Conservation (phyloP, 2,797 vertebrate genomes). For the Chrysolophus pictus region DNA sequence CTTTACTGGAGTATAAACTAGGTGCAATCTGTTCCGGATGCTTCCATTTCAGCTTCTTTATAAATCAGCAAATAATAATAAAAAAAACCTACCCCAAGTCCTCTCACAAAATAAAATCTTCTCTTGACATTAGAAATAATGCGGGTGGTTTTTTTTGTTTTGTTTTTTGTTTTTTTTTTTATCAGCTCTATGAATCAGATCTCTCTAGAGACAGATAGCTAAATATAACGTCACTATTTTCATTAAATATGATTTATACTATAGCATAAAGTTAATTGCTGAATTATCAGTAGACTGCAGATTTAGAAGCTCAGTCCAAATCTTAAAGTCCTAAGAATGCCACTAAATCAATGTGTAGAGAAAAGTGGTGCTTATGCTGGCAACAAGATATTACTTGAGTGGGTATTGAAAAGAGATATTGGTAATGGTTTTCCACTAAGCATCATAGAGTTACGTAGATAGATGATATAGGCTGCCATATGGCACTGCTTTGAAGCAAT, state of each 20-base stretch:
- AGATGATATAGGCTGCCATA: not conserved
- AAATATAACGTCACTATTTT: slow-evolving; percentile 36
- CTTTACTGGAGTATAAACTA: not conserved
- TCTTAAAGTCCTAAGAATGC: not conserved
- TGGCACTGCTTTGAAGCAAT: not conserved
- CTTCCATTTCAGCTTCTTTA: not conserved
- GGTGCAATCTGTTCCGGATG: not conserved
- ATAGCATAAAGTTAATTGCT: slow-evolving; percentile 34
- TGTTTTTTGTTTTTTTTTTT: not conserved
- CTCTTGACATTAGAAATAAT: not conserved
- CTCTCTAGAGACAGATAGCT: slow-evolving; percentile 2
- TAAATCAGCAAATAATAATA: not conserved
- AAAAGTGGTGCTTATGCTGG: not conserved
- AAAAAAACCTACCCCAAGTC: not conserved
- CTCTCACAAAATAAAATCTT: not conserved
- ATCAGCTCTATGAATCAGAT: slow-evolving; percentile 23
- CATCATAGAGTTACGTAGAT: not conserved
- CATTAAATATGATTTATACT: slow-evolving; percentile 49
- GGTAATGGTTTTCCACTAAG: not conserved
- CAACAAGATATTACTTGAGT: not conserved
- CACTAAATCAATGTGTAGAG: not conserved
- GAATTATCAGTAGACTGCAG: slow-evolving; percentile 12
- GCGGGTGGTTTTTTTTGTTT: not conserved
- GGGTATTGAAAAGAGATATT: not conserved
- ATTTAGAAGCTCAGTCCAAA: slow-evolving; percentile 7